Evolutionary conservation across 2,888 invertebrate genomes (phyloP), one percentile per base, ranked within the genome.

Genomic region (Drosophila parthenogenetica): DNA sequence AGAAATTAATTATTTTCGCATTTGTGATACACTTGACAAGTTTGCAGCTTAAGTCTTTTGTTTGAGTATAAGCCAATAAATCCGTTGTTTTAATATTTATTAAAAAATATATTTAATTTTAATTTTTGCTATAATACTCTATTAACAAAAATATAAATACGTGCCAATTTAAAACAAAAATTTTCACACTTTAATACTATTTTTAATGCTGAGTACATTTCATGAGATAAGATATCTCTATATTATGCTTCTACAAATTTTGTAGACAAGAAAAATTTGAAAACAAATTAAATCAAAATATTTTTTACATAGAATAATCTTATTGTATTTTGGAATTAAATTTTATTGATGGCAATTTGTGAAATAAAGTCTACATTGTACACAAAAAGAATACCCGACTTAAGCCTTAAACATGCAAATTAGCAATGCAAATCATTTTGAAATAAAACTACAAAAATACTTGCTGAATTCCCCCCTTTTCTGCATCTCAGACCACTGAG

Each of bases 21-120:
- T 42, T 58, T 58, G 35, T 53, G 42, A 35, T 10, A 11, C 13
- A 11, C 10, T 43, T 19, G 16, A 11, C 65, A 72, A 73, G 73
- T 79, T 84, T 69, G 59, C 60, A 58, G 60, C 69, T 60, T 69
- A 73, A 86, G 73, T 78, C 69, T 54, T 79, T 75, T 51, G 69
- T 53, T 13, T 43, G 40, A n/a, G 14, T 8, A 37, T 19, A 11
- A 29, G 11, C 22, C 22, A 11, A 57, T 25, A 14, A 13, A 11
- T 16, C 55, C 2, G 8, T 29, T 60, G 1, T 53, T 42, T 16
- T 3, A 17, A 51, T 42, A 39, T 39, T n/a, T n/a, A 14, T 14
- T 2, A n/a, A 39, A 39, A 39, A n/a, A 14, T 39, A 39, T 39
- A 14, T 37, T 29, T 8, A 39, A 39, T 14, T 4, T 13, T 35